These are phyloP conservation scores for Alexandromys fortis DNA, from an alignment of 2,113 vertebrate genomes.

Conservation along the genomic window DNA sequence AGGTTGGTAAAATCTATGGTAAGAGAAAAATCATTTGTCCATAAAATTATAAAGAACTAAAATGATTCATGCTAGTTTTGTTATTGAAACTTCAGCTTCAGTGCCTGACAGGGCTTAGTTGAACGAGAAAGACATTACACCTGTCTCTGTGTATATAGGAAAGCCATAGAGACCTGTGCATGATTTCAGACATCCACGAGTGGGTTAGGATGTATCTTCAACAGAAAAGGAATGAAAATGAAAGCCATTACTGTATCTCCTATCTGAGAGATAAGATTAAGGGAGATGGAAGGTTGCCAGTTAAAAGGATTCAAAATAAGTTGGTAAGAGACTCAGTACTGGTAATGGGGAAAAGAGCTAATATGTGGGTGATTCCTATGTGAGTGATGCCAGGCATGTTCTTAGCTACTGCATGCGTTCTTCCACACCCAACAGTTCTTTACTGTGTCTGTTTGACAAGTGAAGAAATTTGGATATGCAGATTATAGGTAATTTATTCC, in stretches of 20 bases:
- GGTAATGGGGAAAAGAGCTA: background rate
- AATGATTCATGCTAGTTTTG: background rate
- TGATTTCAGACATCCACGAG: background rate
- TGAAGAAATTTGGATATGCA: slow-evolving; percentile 19
- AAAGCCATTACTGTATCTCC: background rate
- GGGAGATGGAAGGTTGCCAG: background rate
- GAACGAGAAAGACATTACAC: background rate
- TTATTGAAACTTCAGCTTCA: background rate
- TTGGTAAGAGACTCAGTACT: background rate
- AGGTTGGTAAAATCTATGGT: background rate
- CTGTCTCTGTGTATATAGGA: background rate
- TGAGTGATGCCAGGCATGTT: background rate
- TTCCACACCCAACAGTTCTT: background rate
- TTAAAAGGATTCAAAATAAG: background rate
- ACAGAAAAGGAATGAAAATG: background rate
- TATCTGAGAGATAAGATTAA: background rate
- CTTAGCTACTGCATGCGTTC: background rate
- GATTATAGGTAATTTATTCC: background rate
- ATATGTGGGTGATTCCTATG: background rate
- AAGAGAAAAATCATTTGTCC: background rate
- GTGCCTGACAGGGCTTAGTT: background rate
- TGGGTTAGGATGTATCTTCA: background rate
- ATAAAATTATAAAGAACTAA: background rate
- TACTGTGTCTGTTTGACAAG: background rate
- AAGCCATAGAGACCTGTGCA: background rate